These are phyloP conservation scores for Etheostoma perlongum DNA, from an alignment of 2,797 vertebrate species.

Conservation along the genomic window DNA sequence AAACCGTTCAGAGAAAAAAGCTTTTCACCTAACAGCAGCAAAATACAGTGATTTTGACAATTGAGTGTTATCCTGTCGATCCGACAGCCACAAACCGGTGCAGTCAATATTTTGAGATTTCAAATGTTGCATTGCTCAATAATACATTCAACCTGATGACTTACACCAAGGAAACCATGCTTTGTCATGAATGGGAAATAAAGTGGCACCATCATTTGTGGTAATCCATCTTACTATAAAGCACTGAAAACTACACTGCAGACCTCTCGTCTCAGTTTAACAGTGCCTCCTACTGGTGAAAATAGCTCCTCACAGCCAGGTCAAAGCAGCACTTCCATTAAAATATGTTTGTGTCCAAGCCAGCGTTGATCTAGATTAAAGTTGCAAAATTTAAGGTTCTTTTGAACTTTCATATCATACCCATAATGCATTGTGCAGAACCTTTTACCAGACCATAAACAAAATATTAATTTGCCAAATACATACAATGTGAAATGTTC, in stretches of 20 bases:
- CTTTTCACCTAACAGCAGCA: background rate
- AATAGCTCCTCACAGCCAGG: background rate
- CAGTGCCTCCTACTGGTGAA: conserved; percentile 41
- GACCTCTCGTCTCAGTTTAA: background rate
- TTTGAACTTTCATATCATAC: too few species aligned
- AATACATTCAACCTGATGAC: background rate
- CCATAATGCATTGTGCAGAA: too few species aligned
- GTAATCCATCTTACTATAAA: background rate
- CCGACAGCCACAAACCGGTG: background rate
- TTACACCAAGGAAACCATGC: background rate
- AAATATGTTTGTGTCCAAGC: too few species aligned
- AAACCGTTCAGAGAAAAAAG: background rate
- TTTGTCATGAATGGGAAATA: conserved; percentile 1
- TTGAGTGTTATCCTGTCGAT: background rate
- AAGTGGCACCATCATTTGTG: background rate
- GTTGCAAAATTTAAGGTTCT: background rate
- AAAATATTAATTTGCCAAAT: background rate
- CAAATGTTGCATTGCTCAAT: background rate
- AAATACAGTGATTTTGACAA: background rate
- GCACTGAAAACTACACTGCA: background rate
- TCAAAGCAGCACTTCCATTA: background rate
- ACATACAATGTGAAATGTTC: background rate
- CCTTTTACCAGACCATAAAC: background rate
- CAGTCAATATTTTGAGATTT: background rate
- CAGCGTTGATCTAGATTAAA: background rate